A percentile compares a stretch with the other conserved stretches of the same genome.
Conservation (phyloP, 2,113 vertebrate genomes). For the Salminus brasiliensis region DNA sequence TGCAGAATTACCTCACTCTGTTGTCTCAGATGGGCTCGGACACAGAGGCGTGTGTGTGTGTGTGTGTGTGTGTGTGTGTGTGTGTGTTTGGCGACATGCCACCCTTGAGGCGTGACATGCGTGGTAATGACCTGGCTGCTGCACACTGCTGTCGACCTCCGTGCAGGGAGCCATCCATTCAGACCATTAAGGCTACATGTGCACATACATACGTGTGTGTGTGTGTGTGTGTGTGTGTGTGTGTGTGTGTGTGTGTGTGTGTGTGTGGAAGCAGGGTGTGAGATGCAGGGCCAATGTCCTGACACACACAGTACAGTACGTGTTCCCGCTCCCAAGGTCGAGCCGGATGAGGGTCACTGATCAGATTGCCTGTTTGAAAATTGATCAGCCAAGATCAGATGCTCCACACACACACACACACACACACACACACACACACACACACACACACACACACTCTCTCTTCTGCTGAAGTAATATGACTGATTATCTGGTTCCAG, state of each 20-base stretch:
- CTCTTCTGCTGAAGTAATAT: too few relatives aligned
- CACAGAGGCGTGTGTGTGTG: conserved; percentile 6
- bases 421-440: too few relatives aligned
- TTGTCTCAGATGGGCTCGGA: neutral
- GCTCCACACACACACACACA: neutral
- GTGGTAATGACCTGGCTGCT: conserved; percentile 59
- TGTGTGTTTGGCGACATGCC: conserved; percentile 9
- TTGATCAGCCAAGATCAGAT: neutral
- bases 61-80: conserved; percentile 18
- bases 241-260: conserved; percentile 7
- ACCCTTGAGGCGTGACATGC: conserved; percentile 69
- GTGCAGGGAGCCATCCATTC: conserved; percentile 53
- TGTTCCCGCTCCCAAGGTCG: neutral
- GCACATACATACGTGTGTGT: neutral
- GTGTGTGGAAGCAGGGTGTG: neutral
- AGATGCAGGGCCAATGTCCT: neutral
- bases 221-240: conserved; percentile 8
- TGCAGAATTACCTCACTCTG: neutral
- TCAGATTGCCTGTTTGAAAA: neutral
- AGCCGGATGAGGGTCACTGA: neutral
- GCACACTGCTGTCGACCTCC: conserved; percentile 41
- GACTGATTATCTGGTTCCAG: too few relatives aligned
- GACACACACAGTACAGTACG: too few relatives aligned
- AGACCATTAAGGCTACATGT: too few relatives aligned
- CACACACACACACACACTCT: too few relatives aligned